Percentiles rank a stretch among this genome's conserved stretches.
Evolutionary conservation across 1,140 invertebrate genomes (phyloP).

Genomic region (Polyergus mexicanus): DNA sequence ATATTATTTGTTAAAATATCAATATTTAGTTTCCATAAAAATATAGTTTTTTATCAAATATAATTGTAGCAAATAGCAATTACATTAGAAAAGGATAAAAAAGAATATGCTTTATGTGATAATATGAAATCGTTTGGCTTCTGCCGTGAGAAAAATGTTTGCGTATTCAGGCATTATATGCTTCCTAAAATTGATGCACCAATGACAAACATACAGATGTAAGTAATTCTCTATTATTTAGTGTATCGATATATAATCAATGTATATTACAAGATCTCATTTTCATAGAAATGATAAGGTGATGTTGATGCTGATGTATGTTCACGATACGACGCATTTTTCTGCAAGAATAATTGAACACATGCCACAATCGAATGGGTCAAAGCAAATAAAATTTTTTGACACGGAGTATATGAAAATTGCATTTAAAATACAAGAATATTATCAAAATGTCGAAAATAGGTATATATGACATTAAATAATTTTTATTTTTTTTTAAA

Average conservation of each 20-base stretch:
- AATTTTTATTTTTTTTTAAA: constrained; percentile 4
- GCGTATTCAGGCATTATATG: constrained; percentile 80
- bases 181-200: constrained; percentile 79
- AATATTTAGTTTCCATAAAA: not conserved
- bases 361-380: constrained; percentile 47
- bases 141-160: constrained; percentile 77
- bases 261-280: constrained; percentile 42
- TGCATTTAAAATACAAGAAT: constrained; percentile 71
- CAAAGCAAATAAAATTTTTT: constrained; percentile 63
- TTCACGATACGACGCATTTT: constrained; percentile 81
- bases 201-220: constrained; percentile 76
- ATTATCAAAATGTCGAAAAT: constrained; percentile 74
- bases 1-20: not conserved
- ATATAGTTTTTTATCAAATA: constrained; percentile 36
- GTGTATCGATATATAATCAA: constrained; percentile 10
- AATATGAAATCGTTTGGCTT: constrained; percentile 82
- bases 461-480: constrained; percentile 62
- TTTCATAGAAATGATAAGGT: constrained; percentile 79
- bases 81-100: constrained; percentile 78
- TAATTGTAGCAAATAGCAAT: constrained; percentile 74
- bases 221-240: constrained; percentile 51
- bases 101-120: constrained; percentile 79
- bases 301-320: constrained; percentile 75
- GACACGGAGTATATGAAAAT: constrained; percentile 70
- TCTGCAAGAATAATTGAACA: constrained; percentile 80